Percentiles rank a stretch among this genome's conserved stretches.
phyloP scores from a whole-genome alignment of 1,140 invertebrate genomes.

The Drosophila insularis region DNA sequence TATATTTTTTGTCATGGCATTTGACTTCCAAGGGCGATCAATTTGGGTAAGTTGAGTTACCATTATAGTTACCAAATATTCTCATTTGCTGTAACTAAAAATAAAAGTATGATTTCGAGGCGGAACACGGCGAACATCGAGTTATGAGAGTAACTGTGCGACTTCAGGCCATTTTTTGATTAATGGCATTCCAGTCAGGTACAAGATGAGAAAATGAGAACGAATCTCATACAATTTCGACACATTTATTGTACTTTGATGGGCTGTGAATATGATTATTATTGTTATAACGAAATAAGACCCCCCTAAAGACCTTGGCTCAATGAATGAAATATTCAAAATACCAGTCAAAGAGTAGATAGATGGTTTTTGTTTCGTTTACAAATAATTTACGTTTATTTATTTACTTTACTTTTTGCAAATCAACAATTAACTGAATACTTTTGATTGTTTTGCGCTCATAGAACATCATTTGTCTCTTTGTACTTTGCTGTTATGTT shows the following conservation, averaged over 20 bases:
- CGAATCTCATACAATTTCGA: slow-evolving; percentile 62
- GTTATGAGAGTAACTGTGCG: not conserved
- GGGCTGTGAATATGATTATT: slow-evolving; percentile 66
- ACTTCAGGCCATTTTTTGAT: slow-evolving; percentile 58
- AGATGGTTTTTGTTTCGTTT: slow-evolving; percentile 48
- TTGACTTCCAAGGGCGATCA: too few relatives aligned
- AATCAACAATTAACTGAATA: slow-evolving; percentile 74
- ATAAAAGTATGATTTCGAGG: too few relatives aligned
- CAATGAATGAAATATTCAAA: slow-evolving; percentile 58
- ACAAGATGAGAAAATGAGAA: slow-evolving; percentile 70
- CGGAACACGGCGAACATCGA: slow-evolving; percentile 19
- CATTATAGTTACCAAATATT: too few relatives aligned
- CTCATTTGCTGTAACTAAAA: not conserved
- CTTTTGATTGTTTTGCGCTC: slow-evolving; percentile 42
- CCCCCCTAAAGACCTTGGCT: slow-evolving; percentile 50
- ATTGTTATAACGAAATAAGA: slow-evolving; percentile 61
- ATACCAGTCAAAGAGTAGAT: slow-evolving; percentile 16
- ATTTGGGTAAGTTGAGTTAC: too few relatives aligned
- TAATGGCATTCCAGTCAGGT: slow-evolving; percentile 46
- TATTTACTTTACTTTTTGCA: slow-evolving; percentile 58
- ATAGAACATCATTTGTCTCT: slow-evolving; percentile 77
- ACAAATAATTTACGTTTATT: slow-evolving; percentile 79
- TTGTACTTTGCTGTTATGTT: slow-evolving; percentile 73
- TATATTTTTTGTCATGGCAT: too few relatives aligned
- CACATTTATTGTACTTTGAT: slow-evolving; percentile 67